Evolutionary conservation across 2,797 vertebrate genomes (phyloP).

Genomic region (Gymnothorax javanicus): DNA sequence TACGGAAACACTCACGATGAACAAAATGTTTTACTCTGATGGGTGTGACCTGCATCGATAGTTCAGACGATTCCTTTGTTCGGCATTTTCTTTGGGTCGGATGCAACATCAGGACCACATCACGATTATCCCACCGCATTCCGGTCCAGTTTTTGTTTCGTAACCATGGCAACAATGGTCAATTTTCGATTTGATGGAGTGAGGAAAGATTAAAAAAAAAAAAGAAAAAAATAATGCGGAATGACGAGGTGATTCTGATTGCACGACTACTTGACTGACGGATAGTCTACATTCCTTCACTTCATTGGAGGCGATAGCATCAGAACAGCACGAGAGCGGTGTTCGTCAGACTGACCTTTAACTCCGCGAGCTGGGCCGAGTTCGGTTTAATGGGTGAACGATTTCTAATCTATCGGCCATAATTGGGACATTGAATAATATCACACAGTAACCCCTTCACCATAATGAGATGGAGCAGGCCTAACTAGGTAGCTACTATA

Average conservation of each 20-base stretch:
- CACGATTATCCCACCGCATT: slow-evolving; percentile 45
- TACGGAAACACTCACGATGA: background rate
- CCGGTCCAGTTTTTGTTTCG: slow-evolving; percentile 79
- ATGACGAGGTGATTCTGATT: background rate
- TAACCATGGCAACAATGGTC: slow-evolving; percentile 76
- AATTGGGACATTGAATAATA: background rate
- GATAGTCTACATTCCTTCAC: background rate
- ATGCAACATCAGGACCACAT: background rate
- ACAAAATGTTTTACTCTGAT: background rate
- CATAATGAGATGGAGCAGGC: background rate
- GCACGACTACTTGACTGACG: background rate
- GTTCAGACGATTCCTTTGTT: slow-evolving; percentile 32
- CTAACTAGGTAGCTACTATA: no score
- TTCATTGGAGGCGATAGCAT: background rate
- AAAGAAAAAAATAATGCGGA: slow-evolving; percentile 15
- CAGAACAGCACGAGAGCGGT: background rate
- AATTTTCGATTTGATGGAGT: slow-evolving; percentile 26
- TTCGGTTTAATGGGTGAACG: background rate
- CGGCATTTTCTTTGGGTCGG: slow-evolving; percentile 13
- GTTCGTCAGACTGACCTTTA: background rate
- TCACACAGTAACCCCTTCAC: no score
- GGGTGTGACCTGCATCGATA: background rate
- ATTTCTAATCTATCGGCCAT: background rate
- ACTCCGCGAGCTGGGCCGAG: background rate
- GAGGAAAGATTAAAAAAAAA: background rate